Base-by-base conservation (phyloP, 2,888 invertebrate species). In the Drosophila flavopinicola region DNA sequence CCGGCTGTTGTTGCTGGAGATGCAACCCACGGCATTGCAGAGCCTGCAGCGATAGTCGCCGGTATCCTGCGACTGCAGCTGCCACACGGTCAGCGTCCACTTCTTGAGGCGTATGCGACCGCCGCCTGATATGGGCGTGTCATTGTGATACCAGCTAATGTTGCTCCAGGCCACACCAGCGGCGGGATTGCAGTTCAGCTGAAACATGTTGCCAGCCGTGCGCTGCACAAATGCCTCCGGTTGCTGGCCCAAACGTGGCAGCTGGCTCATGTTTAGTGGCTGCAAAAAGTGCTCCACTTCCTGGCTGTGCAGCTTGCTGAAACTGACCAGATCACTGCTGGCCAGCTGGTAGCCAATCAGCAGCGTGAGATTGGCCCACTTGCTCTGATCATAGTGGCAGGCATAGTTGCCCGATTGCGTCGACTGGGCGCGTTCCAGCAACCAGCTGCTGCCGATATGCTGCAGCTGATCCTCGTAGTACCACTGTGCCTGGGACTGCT, bases 41-140 rank as follows among this genome's bases (percentile, higher is more conserved):
- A 97, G 94, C 29, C 94, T 92, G 88, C 99, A 99, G 0, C 95
- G 96, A 90, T 98, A 99, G 83, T 95, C 94, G 1, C 98, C 99
- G 52, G 94, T 93, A 88, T 99, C 99, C 17, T 93, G 93, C 3
- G 94, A 93, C 0, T 96, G 94, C 25, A 97, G 92, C 87, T 97
- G 96, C 67, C 95, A 95, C 57, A 99, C 91, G 1, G 93, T 91
- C 51, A 97, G 92, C 0, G 93, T 93, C 95, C 95, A 96, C 83
- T 94, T 94, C 29, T 93, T 93, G 65, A 92, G 93, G 15, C 92
- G 92, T 1, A 94, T 38, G 6, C 73, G 51, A 6, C 38, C 32
- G 23, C 42, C 29, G 13, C 32, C 29, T 7, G 32, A 37, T 20
- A 84, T 10, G 10, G 52, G 63, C 93, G 92, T 92, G 59, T 93